Percentiles rank a stretch among this genome's conserved stretches.
phyloP scores from a whole-genome alignment of 2,888 invertebrate genomes.

The Drosophila putrida region DNA sequence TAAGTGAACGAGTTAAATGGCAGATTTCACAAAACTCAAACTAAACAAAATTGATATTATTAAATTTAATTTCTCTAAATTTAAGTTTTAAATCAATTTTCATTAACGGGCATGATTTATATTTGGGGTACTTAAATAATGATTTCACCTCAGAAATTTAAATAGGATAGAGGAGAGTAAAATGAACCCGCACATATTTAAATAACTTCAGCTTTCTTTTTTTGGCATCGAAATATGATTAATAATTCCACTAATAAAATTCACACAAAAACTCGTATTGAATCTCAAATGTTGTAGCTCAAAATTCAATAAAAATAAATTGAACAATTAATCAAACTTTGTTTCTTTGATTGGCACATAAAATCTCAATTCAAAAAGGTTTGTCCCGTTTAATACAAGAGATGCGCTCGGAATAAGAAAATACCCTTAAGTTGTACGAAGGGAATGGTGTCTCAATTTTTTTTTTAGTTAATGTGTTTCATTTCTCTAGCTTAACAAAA shows the following conservation, averaged over 20 bases:
- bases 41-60: not conserved
- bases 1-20: too few species aligned
- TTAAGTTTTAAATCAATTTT: not conserved
- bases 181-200: not conserved
- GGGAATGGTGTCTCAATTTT: not conserved
- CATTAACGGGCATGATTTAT: too few species aligned
- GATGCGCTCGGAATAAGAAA: slow-evolving; percentile 3
- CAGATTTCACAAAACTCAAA: too few species aligned
- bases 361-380: not conserved
- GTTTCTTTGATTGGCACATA: slow-evolving; percentile 10
- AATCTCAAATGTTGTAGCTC: not conserved
- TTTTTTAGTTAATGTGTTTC: slow-evolving; percentile 18
- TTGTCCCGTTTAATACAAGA: slow-evolving; percentile 1
- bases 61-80: too few species aligned
- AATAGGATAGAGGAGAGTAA: too few species aligned
- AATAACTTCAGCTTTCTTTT: not conserved
- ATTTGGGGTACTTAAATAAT: too few species aligned
- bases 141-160: not conserved
- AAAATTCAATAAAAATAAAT: slow-evolving; percentile 13
- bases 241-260: not conserved
- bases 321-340: slow-evolving; percentile 5
- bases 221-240: not conserved
- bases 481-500: slow-evolving; percentile 34
- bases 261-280: not conserved
- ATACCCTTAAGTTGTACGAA: not conserved